Evolutionary conservation across 1,140 invertebrate genomes (phyloP).

Genomic region (Lasioglossum baleicum): DNA sequence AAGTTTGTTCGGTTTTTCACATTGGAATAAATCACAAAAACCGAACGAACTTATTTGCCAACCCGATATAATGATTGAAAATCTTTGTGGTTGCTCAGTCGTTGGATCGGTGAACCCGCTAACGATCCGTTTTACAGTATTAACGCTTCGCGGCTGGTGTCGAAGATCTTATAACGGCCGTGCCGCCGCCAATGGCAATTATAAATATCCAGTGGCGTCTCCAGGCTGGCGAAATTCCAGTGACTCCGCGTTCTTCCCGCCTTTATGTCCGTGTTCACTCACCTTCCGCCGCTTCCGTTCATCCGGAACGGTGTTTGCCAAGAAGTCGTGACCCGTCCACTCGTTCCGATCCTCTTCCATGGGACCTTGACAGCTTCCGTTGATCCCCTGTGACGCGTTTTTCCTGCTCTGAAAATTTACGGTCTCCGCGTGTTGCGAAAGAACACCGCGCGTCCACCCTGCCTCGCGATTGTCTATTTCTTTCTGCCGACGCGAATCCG

Average conservation of each 20-base stretch:
- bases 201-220: conserved; percentile 42
- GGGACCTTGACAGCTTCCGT: conserved; percentile 55
- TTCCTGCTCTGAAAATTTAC: conserved; percentile 43
- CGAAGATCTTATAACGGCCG: too few species aligned
- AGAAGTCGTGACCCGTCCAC: conserved; percentile 44
- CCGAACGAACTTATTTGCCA: too few species aligned
- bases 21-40: too few species aligned
- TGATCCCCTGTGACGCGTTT: conserved; percentile 38
- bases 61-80: too few species aligned
- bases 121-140: too few species aligned
- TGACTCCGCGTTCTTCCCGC: conserved; percentile 40
- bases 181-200: conserved; percentile 4
- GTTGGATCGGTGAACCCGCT: too few species aligned
- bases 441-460: not conserved
- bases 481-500: not conserved
- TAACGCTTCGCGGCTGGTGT: too few species aligned
- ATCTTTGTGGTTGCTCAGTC: too few species aligned
- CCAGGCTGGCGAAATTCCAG: conserved; percentile 52
- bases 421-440: conserved; percentile 22
- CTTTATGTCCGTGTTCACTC: conserved; percentile 52
- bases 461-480: not conserved
- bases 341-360: conserved; percentile 7
- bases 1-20: too few species aligned
- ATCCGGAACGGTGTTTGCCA: conserved; percentile 45
- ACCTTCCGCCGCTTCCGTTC: conserved; percentile 43